Evolutionary conservation across 2,888 invertebrate genomes (phyloP), one percentile per base, ranked within the genome.

Genomic region (Anaspis maculata): DNA sequence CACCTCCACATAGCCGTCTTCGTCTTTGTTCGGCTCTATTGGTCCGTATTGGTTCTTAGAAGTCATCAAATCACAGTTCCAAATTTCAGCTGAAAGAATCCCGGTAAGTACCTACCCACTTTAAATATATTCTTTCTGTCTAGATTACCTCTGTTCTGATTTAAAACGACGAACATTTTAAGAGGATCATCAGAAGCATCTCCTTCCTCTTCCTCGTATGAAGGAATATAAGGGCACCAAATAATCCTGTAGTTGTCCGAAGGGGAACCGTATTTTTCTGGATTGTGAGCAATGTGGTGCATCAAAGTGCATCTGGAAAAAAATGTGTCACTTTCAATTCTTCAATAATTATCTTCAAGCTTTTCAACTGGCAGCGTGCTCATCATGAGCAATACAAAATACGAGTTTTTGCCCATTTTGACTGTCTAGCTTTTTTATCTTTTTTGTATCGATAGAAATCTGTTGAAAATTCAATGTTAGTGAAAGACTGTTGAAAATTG

Each of bases 181-280:
- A 83, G 81, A 12, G 80, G 79, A 51, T 83, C 82, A 25, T 79
- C 80, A 46, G 78, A 76, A 1, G 74, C 71, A 2, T 70, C 64
- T 3, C 60, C 41, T 26, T 66, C 61, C 36, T 65, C 66, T 6
- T 76, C 75, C 3, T 76, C 79, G 41, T 76, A 77, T 35, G 74
- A 75, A 0, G 89, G 87, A 39, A 91, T 80, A 69, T 82, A 94
- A 0, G 92, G 91, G 59, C 95, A 95, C 95, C 95, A 95, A 51
- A 91, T 84, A 25, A 94, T 80, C 45, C 61, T 48, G 32, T 56
- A 64, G 45, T 61, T 64, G 4, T 45, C 47, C 15, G 48, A 49
- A n/a, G 51, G 27, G n/a, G n/a, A n/a, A n/a, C n/a, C n/a, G n/a
- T n/a, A n/a, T n/a, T n/a, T n/a, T n/a, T n/a, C n/a, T n/a, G n/a